Evolutionary conservation across 2,113 vertebrate genomes (phyloP).

Genomic region (Gorsachius goisagi): DNA sequence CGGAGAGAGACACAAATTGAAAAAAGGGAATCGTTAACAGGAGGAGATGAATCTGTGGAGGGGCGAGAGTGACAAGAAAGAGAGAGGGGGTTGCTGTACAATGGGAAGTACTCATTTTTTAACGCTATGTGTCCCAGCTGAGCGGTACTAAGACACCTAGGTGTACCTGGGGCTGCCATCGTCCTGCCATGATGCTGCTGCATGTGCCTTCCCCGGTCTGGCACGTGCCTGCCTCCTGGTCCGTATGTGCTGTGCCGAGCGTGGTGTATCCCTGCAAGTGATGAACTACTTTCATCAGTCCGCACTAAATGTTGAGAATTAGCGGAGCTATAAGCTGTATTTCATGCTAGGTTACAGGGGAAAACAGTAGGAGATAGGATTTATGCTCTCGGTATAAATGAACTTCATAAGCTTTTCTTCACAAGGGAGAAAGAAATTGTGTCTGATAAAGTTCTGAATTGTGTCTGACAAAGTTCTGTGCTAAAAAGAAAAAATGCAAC

Average conservation of each 20-base stretch:
- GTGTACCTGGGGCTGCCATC: neutral
- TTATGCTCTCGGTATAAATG: constrained; percentile 50
- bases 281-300: constrained; percentile 53
- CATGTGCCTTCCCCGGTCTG: neutral
- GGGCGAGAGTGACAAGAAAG: neutral
- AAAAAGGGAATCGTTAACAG: constrained; percentile 60
- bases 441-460: constrained; percentile 33
- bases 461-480: constrained; percentile 10
- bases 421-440: constrained; percentile 24
- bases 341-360: constrained; percentile 29
- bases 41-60: constrained; percentile 43
- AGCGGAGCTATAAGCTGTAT: constrained; percentile 20
- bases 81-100: neutral
- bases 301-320: constrained; percentile 35
- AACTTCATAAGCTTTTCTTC: constrained; percentile 50
- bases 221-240: neutral
- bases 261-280: neutral
- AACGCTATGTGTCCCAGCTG: neutral
- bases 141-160: neutral
- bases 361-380: constrained; percentile 40
- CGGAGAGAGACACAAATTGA: constrained; percentile 43
- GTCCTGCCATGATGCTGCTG: neutral
- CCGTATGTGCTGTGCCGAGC: neutral
- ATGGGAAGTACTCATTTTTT: constrained; percentile 16
- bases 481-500: neutral